These are phyloP conservation scores for Falco berigora DNA, from an alignment of 2,797 vertebrate species.

Conservation along the genomic window DNA sequence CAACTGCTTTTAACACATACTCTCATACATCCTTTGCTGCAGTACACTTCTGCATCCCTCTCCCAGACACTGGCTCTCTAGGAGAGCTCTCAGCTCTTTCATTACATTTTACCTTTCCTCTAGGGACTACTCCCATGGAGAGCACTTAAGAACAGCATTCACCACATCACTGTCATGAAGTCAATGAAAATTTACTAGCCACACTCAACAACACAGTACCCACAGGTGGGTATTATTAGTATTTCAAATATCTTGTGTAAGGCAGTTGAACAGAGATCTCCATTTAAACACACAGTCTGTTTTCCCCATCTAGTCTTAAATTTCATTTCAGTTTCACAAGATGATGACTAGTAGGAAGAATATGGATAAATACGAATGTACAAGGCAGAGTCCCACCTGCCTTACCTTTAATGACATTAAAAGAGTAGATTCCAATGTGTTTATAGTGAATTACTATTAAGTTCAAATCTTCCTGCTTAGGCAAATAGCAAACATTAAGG, in stretches of 20 bases:
- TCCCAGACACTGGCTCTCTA: rapidly evolving
- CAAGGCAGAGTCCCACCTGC: background rate
- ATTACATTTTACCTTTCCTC: background rate
- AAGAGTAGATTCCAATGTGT: background rate
- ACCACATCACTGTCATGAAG: background rate
- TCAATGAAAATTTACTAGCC: background rate
- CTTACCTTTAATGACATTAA: background rate
- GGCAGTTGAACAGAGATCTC: background rate
- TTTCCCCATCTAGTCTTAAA: background rate
- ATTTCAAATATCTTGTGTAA: background rate
- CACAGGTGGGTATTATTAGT: background rate
- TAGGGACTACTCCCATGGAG: rapidly evolving
- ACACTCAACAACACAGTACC: background rate
- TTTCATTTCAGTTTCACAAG: background rate
- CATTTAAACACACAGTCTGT: background rate
- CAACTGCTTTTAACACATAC: background rate
- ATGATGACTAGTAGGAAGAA: background rate
- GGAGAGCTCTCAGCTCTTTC: background rate
- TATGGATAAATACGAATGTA: background rate
- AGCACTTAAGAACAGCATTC: background rate
- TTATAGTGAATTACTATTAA: background rate
- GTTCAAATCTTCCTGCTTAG: background rate
- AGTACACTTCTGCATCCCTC: rapidly evolving
- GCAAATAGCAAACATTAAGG: background rate
- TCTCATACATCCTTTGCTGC: background rate